Conservation (phyloP, 2,113 vertebrate genomes). For the Rissa tridactyla region DNA sequence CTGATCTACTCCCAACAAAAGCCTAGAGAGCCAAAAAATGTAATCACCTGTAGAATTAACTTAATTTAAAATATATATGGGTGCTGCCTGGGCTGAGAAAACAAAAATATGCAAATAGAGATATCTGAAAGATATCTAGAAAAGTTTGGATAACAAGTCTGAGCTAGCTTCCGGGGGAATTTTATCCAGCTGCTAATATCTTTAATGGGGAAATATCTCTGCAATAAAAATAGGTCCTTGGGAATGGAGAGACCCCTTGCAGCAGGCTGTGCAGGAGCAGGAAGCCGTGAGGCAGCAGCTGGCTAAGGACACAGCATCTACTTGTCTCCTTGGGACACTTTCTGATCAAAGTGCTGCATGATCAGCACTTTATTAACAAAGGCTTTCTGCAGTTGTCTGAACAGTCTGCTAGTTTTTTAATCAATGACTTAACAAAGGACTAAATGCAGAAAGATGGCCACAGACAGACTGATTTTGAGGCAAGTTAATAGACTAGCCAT, state of each 20-base stretch:
- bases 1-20: neutral
- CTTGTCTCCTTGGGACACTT: neutral
- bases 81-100: neutral
- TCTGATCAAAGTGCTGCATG: neutral
- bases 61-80: neutral
- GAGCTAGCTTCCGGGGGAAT: neutral
- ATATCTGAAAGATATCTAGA: neutral
- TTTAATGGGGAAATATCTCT: neutral
- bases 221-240: neutral
- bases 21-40: neutral
- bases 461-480: neutral
- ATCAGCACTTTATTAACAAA: neutral
- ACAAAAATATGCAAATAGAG: neutral
- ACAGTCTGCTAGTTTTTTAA: neutral
- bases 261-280: neutral
- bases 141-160: neutral
- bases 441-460: neutral
- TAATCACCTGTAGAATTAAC: neutral
- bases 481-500: neutral
- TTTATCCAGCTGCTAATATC: neutral
- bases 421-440: neutral
- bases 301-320: neutral
- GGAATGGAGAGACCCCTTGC: neutral
- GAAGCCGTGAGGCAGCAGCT: neutral
- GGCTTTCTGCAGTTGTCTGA: neutral